These are phyloP conservation scores for Celastrina argiolus DNA, from an alignment of 2,888 invertebrate genomes.

Conservation along the genomic window DNA sequence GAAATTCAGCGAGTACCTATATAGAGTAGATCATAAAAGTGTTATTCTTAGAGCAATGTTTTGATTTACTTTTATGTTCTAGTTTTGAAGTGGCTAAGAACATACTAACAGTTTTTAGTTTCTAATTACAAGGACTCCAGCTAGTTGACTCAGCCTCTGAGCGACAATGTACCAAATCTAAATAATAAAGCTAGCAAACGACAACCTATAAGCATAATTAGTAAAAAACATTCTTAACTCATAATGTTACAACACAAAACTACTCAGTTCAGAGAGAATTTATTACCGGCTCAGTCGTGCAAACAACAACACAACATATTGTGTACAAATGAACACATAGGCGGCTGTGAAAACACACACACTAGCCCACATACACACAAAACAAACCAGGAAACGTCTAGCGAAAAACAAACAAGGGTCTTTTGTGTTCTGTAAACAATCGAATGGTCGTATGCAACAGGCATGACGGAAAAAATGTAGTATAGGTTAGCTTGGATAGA, in stretches of 20 bases:
- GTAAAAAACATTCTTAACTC: constrained; percentile 21
- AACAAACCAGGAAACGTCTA: constrained; percentile 79
- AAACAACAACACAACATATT: constrained; percentile 68
- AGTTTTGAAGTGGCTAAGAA: too few species aligned
- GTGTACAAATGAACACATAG: constrained; percentile 62
- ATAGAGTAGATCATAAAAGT: too few species aligned
- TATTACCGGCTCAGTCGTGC: constrained; percentile 56
- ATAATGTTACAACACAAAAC: constrained; percentile 33
- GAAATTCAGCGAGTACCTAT: too few species aligned
- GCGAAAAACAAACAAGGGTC: constrained; percentile 79
- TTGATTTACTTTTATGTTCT: too few species aligned
- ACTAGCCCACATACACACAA: constrained; percentile 55
- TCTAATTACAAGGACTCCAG: too few species aligned
- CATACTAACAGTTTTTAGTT: too few species aligned
- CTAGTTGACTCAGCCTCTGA: too few species aligned
- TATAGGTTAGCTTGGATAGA: constrained; percentile 60
- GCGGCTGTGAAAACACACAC: constrained; percentile 71
- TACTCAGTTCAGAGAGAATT: constrained; percentile 47
- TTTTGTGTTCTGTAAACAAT: constrained; percentile 78
- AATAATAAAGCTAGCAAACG: neutral
- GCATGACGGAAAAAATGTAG: constrained; percentile 60
- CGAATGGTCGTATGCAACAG: constrained; percentile 72
- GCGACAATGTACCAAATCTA: neutral
- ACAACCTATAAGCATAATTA: neutral
- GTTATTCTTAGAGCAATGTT: too few species aligned